phyloP scores from a whole-genome alignment of 2,888 invertebrate genomes.

The Sabatieria punctata region DNA sequence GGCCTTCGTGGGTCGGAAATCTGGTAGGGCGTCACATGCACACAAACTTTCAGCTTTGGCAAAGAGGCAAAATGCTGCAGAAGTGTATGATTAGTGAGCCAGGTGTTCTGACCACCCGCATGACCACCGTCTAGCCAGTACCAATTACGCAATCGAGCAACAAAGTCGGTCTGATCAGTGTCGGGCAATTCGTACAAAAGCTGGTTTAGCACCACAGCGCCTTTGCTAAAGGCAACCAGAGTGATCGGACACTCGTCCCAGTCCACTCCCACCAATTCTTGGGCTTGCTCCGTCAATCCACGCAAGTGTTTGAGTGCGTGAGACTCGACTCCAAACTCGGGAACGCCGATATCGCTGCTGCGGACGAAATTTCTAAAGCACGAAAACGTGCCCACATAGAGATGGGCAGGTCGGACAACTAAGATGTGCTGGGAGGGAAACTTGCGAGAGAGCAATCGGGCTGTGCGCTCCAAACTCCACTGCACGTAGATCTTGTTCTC shows the following conservation, averaged over 20 bases:
- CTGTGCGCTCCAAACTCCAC: slow-evolving; percentile 65
- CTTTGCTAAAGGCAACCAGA: slow-evolving; percentile 74
- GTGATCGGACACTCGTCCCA: slow-evolving; percentile 32
- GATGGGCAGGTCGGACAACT: slow-evolving; percentile 41
- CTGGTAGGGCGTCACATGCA: slow-evolving; percentile 81
- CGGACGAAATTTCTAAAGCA: slow-evolving; percentile 75
- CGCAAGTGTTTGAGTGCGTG: slow-evolving; percentile 55
- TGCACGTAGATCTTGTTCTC: slow-evolving; percentile 52
- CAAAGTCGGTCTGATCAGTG: slow-evolving; percentile 23
- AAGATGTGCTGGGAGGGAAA: slow-evolving; percentile 44
- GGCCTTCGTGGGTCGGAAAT: slow-evolving; percentile 57
- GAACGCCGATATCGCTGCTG: slow-evolving; percentile 56
- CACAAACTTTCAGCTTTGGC: slow-evolving; percentile 42
- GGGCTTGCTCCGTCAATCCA: slow-evolving; percentile 29
- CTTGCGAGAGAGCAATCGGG: slow-evolving; percentile 47
- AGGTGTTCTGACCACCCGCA: slow-evolving; percentile 67
- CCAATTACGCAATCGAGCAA: slow-evolving; percentile 48
- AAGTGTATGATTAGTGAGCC: slow-evolving; percentile 59
- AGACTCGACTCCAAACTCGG: slow-evolving; percentile 55
- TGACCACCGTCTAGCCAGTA: slow-evolving; percentile 84
- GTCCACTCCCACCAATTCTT: slow-evolving; percentile 1
- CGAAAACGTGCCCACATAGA: slow-evolving; percentile 64
- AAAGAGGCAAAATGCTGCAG: slow-evolving; percentile 52
- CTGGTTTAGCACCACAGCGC: slow-evolving; percentile 79
- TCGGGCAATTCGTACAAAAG: slow-evolving; percentile 60